phyloP scores from a whole-genome alignment of 1,140 invertebrate species.

The Pachypeltis micranthus region DNA sequence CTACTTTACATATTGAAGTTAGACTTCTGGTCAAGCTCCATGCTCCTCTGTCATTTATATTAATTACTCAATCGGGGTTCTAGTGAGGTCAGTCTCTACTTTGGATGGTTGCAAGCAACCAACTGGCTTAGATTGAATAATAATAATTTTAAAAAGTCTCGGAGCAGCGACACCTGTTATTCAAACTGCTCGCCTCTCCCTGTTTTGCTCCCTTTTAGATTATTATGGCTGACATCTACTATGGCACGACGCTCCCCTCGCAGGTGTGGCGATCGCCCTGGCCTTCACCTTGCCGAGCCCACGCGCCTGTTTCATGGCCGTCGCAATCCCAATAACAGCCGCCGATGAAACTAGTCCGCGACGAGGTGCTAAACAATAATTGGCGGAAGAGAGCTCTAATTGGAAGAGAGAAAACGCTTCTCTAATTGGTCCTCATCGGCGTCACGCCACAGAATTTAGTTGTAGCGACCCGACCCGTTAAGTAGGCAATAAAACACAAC shows the following conservation, averaged over 20 bases:
- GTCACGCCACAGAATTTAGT: not conserved
- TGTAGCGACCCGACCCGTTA: not conserved
- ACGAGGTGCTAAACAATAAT: not conserved
- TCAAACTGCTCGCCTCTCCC: too few species aligned
- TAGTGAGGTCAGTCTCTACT: too few species aligned
- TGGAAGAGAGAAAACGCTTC: not conserved
- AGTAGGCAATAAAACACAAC: not conserved
- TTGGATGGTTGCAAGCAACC: too few species aligned
- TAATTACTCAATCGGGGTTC: too few species aligned
- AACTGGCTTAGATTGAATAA: too few species aligned
- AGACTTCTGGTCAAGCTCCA: too few species aligned
- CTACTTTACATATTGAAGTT: too few species aligned
- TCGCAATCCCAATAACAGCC: not conserved
- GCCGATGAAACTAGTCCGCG: not conserved
- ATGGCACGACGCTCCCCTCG: not conserved
- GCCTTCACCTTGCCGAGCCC: not conserved
- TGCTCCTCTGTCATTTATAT: too few species aligned
- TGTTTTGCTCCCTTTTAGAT: too few species aligned
- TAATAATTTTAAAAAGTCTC: too few species aligned
- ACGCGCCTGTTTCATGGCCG: not conserved
- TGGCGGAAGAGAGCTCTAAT: not conserved
- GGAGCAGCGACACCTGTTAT: not conserved
- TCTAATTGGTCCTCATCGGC: not conserved
- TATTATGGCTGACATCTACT: not conserved
- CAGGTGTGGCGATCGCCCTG: not conserved